A percentile compares a stretch with the other conserved stretches of the same genome.
Evolutionary conservation across 2,888 invertebrate genomes (phyloP).

Genomic region (Cantharis lateralis): DNA sequence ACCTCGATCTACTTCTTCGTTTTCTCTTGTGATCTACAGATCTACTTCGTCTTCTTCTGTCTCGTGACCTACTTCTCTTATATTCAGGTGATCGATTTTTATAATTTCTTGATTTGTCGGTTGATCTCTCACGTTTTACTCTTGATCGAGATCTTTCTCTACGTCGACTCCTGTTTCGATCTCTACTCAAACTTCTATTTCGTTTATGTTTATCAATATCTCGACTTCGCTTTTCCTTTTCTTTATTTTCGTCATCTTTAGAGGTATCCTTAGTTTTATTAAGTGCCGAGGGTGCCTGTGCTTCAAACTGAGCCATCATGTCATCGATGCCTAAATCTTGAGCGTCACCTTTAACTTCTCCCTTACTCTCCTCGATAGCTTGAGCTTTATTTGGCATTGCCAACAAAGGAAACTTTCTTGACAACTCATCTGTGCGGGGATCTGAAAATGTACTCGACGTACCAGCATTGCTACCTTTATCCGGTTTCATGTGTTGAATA

Average conservation of each 20-base stretch:
- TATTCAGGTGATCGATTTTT: constrained; percentile 11
- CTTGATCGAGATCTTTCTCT: constrained; percentile 50
- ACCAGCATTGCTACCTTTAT: constrained; percentile 4
- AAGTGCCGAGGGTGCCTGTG: constrained; percentile 71
- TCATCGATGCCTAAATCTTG: constrained; percentile 64
- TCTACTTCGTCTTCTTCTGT: constrained; percentile 31
- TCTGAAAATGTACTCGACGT: constrained; percentile 12
- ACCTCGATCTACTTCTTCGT: constrained; percentile 18
- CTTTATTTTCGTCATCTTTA: constrained; percentile 1
- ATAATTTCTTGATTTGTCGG: constrained; percentile 39
- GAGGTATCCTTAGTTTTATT: not conserved
- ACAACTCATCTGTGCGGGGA: constrained; percentile 60
- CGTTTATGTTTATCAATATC: constrained; percentile 28
- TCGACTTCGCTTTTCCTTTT: constrained; percentile 35
- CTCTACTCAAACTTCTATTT: constrained; percentile 32
- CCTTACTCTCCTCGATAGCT: constrained; percentile 44
- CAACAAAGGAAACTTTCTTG: constrained; percentile 77
- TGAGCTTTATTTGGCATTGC: constrained; percentile 78
- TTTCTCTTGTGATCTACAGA: not conserved
- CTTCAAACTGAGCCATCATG: constrained; percentile 85
- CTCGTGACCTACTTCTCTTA: constrained; percentile 33
- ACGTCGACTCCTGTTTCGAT: constrained; percentile 28
- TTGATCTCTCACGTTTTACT: constrained; percentile 45
- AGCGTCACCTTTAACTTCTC: constrained; percentile 42
- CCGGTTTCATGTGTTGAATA: constrained; percentile 82